Base-by-base conservation (phyloP, 23 tunicate species). In the Ascidia mentula region DNA sequence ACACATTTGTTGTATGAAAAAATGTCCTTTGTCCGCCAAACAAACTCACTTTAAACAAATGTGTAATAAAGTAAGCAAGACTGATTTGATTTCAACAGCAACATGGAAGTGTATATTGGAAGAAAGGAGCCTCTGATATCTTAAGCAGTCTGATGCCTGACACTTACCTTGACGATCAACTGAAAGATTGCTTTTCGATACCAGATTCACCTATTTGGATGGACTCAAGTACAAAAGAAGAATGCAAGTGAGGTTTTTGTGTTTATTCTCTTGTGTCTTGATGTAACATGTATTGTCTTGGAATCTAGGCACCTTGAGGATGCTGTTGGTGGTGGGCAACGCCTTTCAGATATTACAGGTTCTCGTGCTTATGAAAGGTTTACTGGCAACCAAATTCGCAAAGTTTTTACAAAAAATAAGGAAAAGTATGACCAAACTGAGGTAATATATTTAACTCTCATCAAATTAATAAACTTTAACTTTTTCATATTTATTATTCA, bases 81-180 rank as follows among this genome's bases (percentile, higher is more conserved):
- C n/a, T n/a, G n/a, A n/a, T n/a, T n/a, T n/a, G n/a, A 45, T 77
- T 69, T 38, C 31, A 42, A 12, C 77, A 93, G 98, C 98, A 93
- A 93, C 98, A 93, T 84, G 98, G 98, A 0, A 93, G 98, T 84
- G 98, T 93, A 24, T 93, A 88, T 59, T 93, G 98, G 98, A 84
- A 88, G 60, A 71, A 80, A 15, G 93, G 98, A 18, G 73, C 93
- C 0, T 40, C 31, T 34, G 31, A 71, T 0, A 40, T 46, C n/a
- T 72, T 95, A 72, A 26, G 70, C 34, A 85, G 78, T 60, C 72
- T 95, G 40, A 60, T 82, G 34, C 31, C 94, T 12, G 46, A 82
- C 0, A 30, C 69, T 36, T 32, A 76, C 0, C 69, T 95, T 5
- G 72, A 85, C 34, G 88, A 95, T 18, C 90, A 95, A 77, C 77